Evolutionary conservation across 2,113 vertebrate species (phyloP).

Genomic region (Bambusicola thoracicus): DNA sequence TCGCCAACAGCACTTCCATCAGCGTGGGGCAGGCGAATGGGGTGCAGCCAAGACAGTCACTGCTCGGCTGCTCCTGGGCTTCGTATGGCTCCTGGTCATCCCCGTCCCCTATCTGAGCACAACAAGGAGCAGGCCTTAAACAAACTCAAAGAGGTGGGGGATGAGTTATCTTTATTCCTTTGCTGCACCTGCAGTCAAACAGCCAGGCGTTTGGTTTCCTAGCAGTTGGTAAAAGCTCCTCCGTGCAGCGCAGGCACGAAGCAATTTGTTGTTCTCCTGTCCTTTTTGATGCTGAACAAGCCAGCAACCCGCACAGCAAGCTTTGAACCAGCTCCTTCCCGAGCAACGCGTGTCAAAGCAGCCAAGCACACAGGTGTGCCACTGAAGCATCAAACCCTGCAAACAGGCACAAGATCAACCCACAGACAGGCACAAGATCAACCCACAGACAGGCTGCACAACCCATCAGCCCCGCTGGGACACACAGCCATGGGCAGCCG

Average conservation of each 20-base stretch:
- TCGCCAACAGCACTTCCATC: neutral
- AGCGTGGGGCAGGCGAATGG: neutral
- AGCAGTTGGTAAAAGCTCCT: neutral
- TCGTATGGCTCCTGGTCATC: neutral
- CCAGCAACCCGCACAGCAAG: neutral
- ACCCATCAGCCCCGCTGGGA: neutral
- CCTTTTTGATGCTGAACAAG: slow-evolving; percentile 25
- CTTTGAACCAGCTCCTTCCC: neutral
- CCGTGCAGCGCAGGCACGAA: neutral
- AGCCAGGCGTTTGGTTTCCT: neutral
- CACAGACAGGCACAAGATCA: neutral
- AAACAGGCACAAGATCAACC: neutral
- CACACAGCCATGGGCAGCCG: neutral
- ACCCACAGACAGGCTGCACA: neutral
- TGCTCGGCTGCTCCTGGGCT: no score
- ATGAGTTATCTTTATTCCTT: neutral
- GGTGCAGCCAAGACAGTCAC: neutral
- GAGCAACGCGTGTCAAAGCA: neutral
- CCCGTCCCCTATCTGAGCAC: neutral
- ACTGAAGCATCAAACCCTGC: neutral
- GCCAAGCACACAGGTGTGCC: neutral
- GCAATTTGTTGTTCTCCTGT: neutral
- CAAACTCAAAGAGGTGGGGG: neutral
- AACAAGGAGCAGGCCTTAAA: no score
- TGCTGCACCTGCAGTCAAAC: neutral